These are phyloP conservation scores for Scolopax bukidnonensis DNA, from an alignment of 2,797 vertebrate species.

Conservation along the genomic window DNA sequence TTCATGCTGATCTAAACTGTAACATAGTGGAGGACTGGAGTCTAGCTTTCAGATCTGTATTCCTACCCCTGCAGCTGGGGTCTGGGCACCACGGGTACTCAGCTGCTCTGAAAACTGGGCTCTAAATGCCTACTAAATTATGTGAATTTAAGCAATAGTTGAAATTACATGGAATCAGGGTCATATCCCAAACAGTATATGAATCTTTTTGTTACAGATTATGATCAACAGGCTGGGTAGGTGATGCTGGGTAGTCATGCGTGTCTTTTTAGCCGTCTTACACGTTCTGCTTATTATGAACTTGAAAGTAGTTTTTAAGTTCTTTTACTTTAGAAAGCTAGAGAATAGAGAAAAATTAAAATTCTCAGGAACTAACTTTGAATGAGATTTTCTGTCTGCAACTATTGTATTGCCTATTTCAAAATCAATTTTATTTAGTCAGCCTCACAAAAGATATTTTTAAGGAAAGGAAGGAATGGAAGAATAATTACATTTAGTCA, in stretches of 20 bases:
- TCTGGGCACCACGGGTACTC: not conserved
- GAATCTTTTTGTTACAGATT: not conserved
- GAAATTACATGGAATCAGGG: not conserved
- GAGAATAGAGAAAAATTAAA: not conserved
- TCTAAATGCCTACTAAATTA: not conserved
- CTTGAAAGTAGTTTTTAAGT: not conserved
- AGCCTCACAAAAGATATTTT: not conserved
- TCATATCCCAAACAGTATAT: not conserved
- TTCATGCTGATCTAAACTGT: not conserved
- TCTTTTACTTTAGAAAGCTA: not conserved
- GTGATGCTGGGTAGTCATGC: not conserved
- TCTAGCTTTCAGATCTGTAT: not conserved
- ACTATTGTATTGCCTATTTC: not conserved
- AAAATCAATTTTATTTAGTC: not conserved
- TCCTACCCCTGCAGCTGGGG: not conserved
- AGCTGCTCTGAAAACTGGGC: not conserved
- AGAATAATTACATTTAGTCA: conserved; percentile 23
- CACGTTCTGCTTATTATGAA: not conserved
- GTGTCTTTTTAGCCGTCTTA: not conserved
- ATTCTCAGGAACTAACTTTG: not conserved
- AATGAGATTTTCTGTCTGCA: not conserved
- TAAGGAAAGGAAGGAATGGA: not conserved
- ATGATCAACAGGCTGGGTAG: not conserved
- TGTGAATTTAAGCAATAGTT: not conserved
- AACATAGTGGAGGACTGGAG: not conserved